Evolutionary conservation across 2,797 vertebrate species (phyloP).

Genomic region (Rhabdomys pumilio): DNA sequence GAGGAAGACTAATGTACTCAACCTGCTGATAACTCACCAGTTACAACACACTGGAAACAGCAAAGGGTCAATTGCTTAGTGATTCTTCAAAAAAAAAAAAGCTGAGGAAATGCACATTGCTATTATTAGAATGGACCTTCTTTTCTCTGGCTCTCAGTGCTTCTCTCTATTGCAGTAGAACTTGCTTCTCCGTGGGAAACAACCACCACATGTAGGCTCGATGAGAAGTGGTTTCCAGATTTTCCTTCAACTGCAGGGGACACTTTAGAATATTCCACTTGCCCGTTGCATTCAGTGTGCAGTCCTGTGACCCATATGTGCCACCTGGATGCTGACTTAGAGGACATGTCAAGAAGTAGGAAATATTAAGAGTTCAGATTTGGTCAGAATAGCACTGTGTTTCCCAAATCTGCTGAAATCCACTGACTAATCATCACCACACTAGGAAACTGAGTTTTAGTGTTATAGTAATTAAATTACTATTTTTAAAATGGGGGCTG

Average conservation of each 20-base stretch:
- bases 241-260: not conserved
- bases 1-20: slow-evolving; percentile 62
- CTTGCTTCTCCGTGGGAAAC: not conserved
- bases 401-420: not conserved
- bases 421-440: not conserved
- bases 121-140: not conserved
- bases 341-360: not conserved
- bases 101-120: not conserved
- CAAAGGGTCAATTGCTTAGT: not conserved
- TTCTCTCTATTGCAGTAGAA: not conserved
- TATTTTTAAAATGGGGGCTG: not conserved
- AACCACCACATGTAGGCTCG: not conserved
- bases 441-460: not conserved
- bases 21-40: not conserved
- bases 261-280: not conserved
- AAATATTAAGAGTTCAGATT: not conserved
- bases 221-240: not conserved
- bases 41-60: not conserved
- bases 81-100: slow-evolving; percentile 30
- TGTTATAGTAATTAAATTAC: not conserved
- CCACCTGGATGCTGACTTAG: not conserved
- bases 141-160: slow-evolving; percentile 3
- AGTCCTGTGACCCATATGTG: not conserved
- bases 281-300: too few relatives aligned
- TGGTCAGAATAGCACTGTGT: not conserved